Conservation (phyloP, 2,888 invertebrate genomes). For the Clistopyga incitator region DNA sequence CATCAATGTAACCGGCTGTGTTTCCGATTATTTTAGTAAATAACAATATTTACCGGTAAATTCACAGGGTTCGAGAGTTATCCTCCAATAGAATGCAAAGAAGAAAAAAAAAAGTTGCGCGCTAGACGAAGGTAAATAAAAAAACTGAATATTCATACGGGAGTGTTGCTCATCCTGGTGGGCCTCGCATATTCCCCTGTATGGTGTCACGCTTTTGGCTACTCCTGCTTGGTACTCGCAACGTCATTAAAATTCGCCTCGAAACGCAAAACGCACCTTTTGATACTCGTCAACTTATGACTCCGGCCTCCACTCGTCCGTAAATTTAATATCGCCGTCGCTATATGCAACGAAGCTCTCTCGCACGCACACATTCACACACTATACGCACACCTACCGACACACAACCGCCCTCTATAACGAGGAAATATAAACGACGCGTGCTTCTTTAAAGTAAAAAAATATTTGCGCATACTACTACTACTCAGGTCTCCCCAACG, state of each 20-base stretch:
- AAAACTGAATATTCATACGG: constrained; percentile 50
- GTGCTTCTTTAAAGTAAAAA: constrained; percentile 11
- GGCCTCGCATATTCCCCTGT: background rate
- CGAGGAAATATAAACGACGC: constrained; percentile 14
- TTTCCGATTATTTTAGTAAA: too few relatives aligned
- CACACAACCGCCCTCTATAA: background rate
- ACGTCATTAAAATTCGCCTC: constrained; percentile 58
- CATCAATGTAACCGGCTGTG: too few relatives aligned
- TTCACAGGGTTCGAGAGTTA: too few relatives aligned
- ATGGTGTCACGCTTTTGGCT: constrained; percentile 34
- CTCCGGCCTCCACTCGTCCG: constrained; percentile 41
- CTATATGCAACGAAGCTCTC: constrained; percentile 5
- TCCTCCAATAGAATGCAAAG: background rate
- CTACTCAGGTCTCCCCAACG: background rate
- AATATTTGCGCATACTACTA: constrained; percentile 10
- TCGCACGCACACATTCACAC: background rate
- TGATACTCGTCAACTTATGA: constrained; percentile 61
- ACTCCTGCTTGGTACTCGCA: constrained; percentile 20
- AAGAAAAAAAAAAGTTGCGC: constrained; percentile 12
- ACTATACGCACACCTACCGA: background rate
- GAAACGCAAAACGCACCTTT: constrained; percentile 59
- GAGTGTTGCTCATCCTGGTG: constrained; percentile 12
- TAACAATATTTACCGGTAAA: too few relatives aligned
- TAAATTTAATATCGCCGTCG: constrained; percentile 58
- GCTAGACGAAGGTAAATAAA: constrained; percentile 15